phyloP scores from a whole-genome alignment of 1,140 invertebrate genomes.

The Drosophila nigromelanica region DNA sequence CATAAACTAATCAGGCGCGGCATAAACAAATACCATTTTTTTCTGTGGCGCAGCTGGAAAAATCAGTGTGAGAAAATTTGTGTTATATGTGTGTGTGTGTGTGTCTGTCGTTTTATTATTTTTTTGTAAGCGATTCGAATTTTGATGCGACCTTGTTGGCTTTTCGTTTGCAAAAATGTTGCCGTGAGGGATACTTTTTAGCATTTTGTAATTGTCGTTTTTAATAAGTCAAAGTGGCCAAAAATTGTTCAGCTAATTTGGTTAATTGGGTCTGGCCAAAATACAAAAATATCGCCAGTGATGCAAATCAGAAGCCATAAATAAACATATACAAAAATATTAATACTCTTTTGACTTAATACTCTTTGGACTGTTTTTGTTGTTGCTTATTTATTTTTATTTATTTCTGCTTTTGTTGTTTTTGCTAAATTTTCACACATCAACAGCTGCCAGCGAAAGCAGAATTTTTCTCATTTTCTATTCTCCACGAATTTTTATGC shows the following conservation, averaged over 20 bases:
- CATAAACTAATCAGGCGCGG: conserved; percentile 73
- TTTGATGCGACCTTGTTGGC: conserved; percentile 60
- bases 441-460: conserved; percentile 48
- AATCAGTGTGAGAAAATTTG: conserved; percentile 64
- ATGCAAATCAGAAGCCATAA: conserved; percentile 39
- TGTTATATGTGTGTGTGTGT: background rate
- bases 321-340: conserved; percentile 45
- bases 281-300: conserved; percentile 10
- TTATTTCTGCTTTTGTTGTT: background rate
- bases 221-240: conserved; percentile 56
- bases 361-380: background rate
- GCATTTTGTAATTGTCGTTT: background rate
- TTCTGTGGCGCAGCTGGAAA: conserved; percentile 58
- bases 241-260: conserved; percentile 55
- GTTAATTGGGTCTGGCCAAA: conserved; percentile 58
- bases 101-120: background rate
- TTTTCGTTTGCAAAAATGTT: conserved; percentile 24
- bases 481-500: conserved; percentile 44
- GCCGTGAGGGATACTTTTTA: too few species aligned
- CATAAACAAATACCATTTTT: conserved; percentile 72
- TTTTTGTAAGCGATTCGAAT: conserved; percentile 17
- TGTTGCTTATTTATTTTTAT: background rate
- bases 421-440: conserved; percentile 67
- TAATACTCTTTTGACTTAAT: conserved; percentile 26
- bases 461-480: conserved; percentile 48